phyloP scores from a whole-genome alignment of 2,113 vertebrate genomes.

The Phasianus colchicus region DNA sequence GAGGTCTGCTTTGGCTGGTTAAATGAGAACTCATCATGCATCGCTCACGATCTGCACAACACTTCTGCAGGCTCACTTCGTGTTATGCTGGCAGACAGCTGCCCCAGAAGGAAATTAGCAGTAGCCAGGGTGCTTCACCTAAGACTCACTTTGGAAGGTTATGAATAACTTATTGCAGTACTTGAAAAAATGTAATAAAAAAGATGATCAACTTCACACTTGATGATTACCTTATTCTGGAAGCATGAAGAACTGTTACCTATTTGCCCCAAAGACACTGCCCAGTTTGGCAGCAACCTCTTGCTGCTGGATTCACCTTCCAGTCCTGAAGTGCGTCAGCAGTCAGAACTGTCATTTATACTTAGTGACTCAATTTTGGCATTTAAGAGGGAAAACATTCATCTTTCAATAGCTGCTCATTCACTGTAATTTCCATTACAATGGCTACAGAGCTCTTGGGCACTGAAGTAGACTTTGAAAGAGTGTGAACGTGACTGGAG shows the following conservation, averaged over 20 bases:
- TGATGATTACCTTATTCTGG: background rate
- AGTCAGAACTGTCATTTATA: background rate
- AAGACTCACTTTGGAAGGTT: background rate
- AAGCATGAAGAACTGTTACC: background rate
- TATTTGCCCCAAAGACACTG: background rate
- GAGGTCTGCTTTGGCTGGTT: background rate
- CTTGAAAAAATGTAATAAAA: background rate
- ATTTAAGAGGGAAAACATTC: background rate
- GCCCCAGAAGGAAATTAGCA: fast-evolving
- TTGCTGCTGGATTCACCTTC: background rate
- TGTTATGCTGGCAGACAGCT: background rate
- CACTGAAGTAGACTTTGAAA: background rate
- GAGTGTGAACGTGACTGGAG: background rate
- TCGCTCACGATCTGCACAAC: background rate
- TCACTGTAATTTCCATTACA: background rate
- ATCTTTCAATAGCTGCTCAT: background rate
- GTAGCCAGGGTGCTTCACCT: background rate
- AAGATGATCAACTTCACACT: background rate
- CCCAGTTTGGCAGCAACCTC: background rate
- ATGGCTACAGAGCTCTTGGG: background rate
- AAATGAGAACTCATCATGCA: background rate
- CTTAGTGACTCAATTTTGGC: background rate
- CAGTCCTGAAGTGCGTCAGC: background rate
- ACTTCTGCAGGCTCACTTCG: background rate
- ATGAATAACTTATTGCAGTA: background rate